phyloP scores from a whole-genome alignment of 1,140 invertebrate species.

The Cheumatopsyche charites region DNA sequence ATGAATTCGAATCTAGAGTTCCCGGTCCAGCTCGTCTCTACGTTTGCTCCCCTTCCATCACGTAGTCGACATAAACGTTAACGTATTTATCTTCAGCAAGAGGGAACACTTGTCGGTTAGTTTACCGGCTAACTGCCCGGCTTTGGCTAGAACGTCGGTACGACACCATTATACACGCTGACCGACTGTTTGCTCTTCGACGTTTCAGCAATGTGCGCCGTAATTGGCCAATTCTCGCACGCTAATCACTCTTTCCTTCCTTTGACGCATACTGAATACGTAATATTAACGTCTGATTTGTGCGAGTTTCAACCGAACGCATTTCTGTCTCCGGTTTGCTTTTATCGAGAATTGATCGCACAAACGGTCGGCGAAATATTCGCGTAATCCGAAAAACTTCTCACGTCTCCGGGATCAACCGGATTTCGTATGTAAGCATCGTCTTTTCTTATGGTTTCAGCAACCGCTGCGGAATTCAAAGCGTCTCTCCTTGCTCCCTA shows the following conservation, averaged over 20 bases:
- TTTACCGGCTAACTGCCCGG: constrained; percentile 12
- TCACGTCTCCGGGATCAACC: constrained; percentile 29
- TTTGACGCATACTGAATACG: too few relatives aligned
- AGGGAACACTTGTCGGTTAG: constrained; percentile 20
- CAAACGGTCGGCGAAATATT: constrained; percentile 35
- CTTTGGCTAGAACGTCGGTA: neutral
- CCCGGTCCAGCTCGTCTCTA: too few relatives aligned
- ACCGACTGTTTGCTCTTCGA: constrained; percentile 8
- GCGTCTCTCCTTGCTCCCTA: neutral
- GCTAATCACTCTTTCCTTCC: neutral
- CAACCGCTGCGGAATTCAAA: neutral
- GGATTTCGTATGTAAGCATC: constrained; percentile 13
- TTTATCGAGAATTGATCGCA: constrained; percentile 45
- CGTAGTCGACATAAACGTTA: too few relatives aligned
- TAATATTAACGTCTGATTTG: too few relatives aligned
- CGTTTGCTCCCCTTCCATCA: too few relatives aligned
- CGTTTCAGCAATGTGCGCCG: constrained; percentile 6
- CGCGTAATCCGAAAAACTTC: constrained; percentile 41
- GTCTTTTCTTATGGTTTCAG: constrained; percentile 11
- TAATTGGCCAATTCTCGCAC: neutral
- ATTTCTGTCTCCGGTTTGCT: neutral
- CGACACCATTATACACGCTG: constrained; percentile 1
- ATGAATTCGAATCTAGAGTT: neutral
- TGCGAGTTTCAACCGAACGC: too few relatives aligned
- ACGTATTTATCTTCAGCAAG: too few relatives aligned